Base-by-base conservation (phyloP, 2,113 vertebrate species). In the Sylvia atricapilla region DNA sequence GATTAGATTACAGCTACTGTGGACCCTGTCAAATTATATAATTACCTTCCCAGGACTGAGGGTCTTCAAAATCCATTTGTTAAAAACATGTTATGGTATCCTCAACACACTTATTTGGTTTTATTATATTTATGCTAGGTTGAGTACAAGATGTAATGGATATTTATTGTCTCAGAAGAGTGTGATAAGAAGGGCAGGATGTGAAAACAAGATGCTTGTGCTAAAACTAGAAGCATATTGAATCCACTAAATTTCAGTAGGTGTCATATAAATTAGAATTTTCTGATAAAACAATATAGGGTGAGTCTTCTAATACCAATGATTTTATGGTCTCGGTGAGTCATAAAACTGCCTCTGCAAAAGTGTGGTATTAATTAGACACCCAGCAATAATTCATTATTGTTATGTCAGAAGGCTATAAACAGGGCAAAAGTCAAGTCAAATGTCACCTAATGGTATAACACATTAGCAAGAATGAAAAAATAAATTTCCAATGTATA, bases 321-420 rank as follows among this genome's bases (percentile, higher is more conserved):
- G 15, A 95, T 89, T 97, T 96, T 47, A 73, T 92, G 67, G 75
- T 92, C 67, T 87, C 5, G 1, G 76, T 93, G 83, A 96, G 44
- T 94, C 78, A 90, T 95, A 89, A 96, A 96, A 76, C 39, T 82
- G 46, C 49, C 53, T 87, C 84, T 94, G 78, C 88, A 94, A 97
- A 95, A 70, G n/a, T 82, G 35, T 87, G 88, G 85, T 90, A 86
- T 90, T 96, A 96, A 94, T 96, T 96, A 97, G 60, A 91, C 74
- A 95, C 87, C 28, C 87, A 91, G 58, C 46, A 96, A 84, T 67
- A 94, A 94, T 85, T 93, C 43, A 79, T 53, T 87, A 35, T 78
- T 74, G 11, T 72, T 15, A 69, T 96, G 31, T 73, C 67, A 87
- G 43, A 89, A 47, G 60, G 66, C 27, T 92, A 25, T 22, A 84